Evolutionary conservation across 2,888 invertebrate species (phyloP).

Genomic region (Liposcelis brunnea): DNA sequence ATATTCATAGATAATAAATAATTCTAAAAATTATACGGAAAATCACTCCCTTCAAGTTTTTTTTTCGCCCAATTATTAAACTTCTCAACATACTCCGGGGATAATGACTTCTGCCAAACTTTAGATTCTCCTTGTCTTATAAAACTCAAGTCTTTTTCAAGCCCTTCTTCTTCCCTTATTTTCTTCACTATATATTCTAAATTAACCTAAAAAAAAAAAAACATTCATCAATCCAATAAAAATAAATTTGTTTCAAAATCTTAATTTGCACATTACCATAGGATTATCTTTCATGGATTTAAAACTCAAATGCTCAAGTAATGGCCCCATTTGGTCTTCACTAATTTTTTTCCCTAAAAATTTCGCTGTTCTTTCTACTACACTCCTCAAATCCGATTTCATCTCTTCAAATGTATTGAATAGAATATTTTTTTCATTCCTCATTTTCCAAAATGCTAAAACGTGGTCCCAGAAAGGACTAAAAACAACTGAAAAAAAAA

Average conservation of each 20-base stretch:
- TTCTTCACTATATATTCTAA: not conserved
- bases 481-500: conserved; percentile 16
- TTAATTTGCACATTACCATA: too few species aligned
- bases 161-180: not conserved
- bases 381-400: conserved; percentile 23
- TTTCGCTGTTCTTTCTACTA: conserved; percentile 24
- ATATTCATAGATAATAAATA: too few species aligned
- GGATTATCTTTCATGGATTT: conserved; percentile 31
- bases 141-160: conserved; percentile 15
- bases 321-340: conserved; percentile 22
- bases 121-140: conserved; percentile 26
- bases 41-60: not conserved
- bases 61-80: not conserved
- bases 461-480: conserved; percentile 21
- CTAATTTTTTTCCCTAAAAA: conserved; percentile 25
- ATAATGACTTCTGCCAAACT: conserved; percentile 30
- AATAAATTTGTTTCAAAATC: too few species aligned
- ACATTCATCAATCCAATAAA: conserved; percentile 12
- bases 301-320: conserved; percentile 30
- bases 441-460: conserved; percentile 20
- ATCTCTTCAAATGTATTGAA: conserved; percentile 21
- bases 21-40: not conserved
- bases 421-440: conserved; percentile 19
- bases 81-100: conserved; percentile 22
- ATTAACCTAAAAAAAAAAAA: not conserved